Conservation (phyloP, 2,113 vertebrate species). For the Chaetura pelagica region DNA sequence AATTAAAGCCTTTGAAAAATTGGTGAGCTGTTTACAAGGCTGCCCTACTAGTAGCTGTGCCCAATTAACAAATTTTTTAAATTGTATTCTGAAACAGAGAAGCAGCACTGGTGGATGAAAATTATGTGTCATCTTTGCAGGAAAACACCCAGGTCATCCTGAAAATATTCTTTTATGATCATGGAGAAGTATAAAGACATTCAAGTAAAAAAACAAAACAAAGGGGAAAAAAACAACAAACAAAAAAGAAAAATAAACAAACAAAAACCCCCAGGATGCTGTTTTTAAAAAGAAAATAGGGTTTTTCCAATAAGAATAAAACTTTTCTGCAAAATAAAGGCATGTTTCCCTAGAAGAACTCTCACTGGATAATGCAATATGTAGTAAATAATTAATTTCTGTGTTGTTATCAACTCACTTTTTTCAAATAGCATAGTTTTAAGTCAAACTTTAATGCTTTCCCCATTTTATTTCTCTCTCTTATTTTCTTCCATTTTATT, state of each 20-base stretch:
- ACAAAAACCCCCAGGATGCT: neutral
- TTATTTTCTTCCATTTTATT: constrained; percentile 27
- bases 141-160: neutral
- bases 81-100: neutral
- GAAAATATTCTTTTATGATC: neutral
- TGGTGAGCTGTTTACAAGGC: neutral
- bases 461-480: neutral
- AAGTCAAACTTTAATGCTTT: neutral
- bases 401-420: neutral
- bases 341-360: neutral
- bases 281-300: neutral
- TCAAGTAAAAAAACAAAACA: neutral
- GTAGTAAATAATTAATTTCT: neutral
- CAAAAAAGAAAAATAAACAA: no score
- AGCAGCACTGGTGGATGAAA: neutral
- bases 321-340: neutral
- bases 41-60: neutral
- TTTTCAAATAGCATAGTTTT: neutral
- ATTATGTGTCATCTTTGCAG: neutral
- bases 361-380: neutral
- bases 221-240: no score
- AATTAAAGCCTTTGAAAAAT: neutral
- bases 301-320: neutral
- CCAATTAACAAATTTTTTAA: neutral
- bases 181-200: neutral